phyloP scores from a whole-genome alignment of 1,140 invertebrate genomes.

The Bombus difficillimus region DNA sequence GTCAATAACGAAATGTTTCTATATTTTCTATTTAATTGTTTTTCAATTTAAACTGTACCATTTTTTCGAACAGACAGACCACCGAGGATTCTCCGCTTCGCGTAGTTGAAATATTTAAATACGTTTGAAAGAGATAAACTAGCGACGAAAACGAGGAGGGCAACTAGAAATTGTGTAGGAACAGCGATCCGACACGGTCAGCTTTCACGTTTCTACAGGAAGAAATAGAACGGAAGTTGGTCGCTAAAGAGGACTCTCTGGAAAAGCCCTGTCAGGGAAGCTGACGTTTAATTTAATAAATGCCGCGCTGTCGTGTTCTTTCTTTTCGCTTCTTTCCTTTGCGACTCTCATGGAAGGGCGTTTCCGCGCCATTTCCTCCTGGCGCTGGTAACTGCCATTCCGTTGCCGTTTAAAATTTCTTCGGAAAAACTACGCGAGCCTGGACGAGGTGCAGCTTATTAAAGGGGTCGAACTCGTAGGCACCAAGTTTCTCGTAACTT shows the following conservation, averaged over 20 bases:
- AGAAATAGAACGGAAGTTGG: conserved; percentile 48
- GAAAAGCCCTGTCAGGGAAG: conserved; percentile 57
- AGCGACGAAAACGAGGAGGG: background rate
- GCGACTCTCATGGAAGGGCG: conserved; percentile 8
- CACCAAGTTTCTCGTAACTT: conserved; percentile 53
- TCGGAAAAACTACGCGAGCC: conserved; percentile 55
- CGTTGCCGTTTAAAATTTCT: conserved; percentile 61
- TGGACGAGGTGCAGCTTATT: conserved; percentile 48
- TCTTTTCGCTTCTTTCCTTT: conserved; percentile 43
- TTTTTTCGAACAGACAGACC: too few relatives aligned
- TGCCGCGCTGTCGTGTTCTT: conserved; percentile 45
- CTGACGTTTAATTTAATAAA: conserved; percentile 71
- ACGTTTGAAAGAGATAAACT: background rate
- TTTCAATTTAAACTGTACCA: too few relatives aligned
- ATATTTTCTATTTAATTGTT: too few relatives aligned
- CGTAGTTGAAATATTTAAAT: background rate
- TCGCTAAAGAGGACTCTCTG: conserved; percentile 49
- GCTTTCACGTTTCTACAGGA: conserved; percentile 19
- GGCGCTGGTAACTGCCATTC: conserved; percentile 20
- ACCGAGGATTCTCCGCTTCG: too few relatives aligned
- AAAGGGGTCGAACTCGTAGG: conserved; percentile 56
- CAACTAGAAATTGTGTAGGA: conserved; percentile 15
- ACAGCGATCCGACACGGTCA: conserved; percentile 48
- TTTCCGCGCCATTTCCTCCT: conserved; percentile 63
- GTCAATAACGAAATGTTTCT: background rate